A percentile compares a stretch with the other conserved stretches of the same genome.
Conservation (phyloP, 2,113 vertebrate species). For the Lophochroa leadbeateri region DNA sequence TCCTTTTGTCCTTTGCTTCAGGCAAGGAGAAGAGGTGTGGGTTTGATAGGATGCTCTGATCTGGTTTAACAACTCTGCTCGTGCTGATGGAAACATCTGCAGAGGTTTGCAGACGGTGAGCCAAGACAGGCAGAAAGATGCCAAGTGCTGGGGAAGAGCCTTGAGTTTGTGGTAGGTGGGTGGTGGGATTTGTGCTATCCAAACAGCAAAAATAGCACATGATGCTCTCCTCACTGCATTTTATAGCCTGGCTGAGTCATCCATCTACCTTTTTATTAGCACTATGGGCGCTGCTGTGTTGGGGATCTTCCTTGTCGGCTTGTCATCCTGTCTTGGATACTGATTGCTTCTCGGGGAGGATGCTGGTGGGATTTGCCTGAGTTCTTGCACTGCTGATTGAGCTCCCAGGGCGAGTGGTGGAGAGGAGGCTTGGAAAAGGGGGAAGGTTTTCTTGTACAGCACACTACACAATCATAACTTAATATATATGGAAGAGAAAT, state of each 20-base stretch:
- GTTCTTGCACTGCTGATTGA: accelerated
- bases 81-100: not conserved
- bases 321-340: not conserved
- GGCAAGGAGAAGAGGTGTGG: not conserved
- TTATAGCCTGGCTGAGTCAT: not conserved
- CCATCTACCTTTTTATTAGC: not conserved
- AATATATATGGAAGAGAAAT: not conserved
- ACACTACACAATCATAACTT: not conserved
- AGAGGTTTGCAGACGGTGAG: not conserved
- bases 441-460: not conserved
- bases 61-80: not conserved
- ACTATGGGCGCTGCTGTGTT: not conserved
- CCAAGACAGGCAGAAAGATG: not conserved
- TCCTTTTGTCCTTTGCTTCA: not conserved
- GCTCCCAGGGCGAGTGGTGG: not conserved
- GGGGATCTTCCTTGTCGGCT: not conserved
- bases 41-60: not conserved
- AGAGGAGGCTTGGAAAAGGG: not conserved
- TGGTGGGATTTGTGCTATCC: not conserved
- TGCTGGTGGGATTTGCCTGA: not conserved
- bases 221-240: not conserved
- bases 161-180: not conserved
- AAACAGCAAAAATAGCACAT: not conserved
- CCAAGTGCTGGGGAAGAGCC: not conserved
- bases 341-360: not conserved